These are phyloP conservation scores for Nothobranchius furzeri DNA, from an alignment of 2,113 vertebrate genomes.

Conservation along the genomic window DNA sequence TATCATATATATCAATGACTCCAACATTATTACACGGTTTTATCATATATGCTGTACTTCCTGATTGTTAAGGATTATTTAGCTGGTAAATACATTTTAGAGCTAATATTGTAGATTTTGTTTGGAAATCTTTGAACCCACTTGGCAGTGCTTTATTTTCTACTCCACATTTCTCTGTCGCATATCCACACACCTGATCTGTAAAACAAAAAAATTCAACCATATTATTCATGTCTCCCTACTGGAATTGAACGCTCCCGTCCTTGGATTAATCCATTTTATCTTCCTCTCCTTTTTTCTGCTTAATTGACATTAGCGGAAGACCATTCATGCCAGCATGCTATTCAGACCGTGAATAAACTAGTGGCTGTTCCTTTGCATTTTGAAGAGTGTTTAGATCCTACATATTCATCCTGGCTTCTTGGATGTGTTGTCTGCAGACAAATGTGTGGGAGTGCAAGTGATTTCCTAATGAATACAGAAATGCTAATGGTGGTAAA, in stretches of 20 bases:
- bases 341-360: slow-evolving; percentile 78
- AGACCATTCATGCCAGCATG: slow-evolving; percentile 68
- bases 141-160: too few relatives aligned
- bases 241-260: slow-evolving; percentile 48
- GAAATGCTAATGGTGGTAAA: slow-evolving; percentile 70
- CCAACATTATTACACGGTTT: too few relatives aligned
- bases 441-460: slow-evolving; percentile 22
- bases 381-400: slow-evolving; percentile 49
- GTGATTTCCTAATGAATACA: slow-evolving; percentile 63
- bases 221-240: slow-evolving; percentile 1
- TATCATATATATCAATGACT: too few relatives aligned
- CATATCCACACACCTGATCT: too few relatives aligned
- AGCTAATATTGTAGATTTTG: too few relatives aligned
- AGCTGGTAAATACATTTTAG: too few relatives aligned
- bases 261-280: slow-evolving; percentile 59
- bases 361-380: slow-evolving; percentile 68
- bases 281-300: slow-evolving; percentile 32
- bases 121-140: too few relatives aligned
- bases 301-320: slow-evolving; percentile 75
- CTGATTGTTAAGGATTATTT: too few relatives aligned
- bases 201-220: slow-evolving; percentile 13
- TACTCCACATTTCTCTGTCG: too few relatives aligned
- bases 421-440: slow-evolving; percentile 43
- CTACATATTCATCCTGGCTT: slow-evolving; percentile 60
- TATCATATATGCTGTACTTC: too few relatives aligned